Evolutionary conservation across 2,888 invertebrate species (phyloP), one percentile per base, ranked within the genome.

Genomic region (Stramonita haemastoma): DNA sequence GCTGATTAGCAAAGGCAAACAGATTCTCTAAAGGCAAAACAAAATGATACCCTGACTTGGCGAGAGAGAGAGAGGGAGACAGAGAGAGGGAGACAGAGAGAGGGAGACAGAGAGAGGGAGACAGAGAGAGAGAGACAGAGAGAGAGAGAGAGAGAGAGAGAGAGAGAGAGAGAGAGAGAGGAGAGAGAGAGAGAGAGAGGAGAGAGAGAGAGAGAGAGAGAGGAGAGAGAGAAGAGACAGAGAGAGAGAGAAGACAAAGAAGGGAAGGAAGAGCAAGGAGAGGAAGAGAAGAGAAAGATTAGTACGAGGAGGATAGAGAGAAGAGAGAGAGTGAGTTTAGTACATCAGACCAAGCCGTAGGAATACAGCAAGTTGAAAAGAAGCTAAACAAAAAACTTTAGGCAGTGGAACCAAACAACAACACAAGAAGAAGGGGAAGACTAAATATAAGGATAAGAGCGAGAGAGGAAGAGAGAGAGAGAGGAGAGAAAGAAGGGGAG

Each of bases 171-270:
- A 26, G 34, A 26, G 32, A 32, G 34, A 17, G 34, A 34, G 34
- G 83, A 83, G 34, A 83, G 83, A 83, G 46, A 83, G 56, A 84
- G 84, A 84, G 56, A 84, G 60, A 85, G 56, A 56, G 34, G 56
- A 56, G 29, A 85, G 56, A 85, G 57, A 0, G 57, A n/a, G 26
- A 85, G 56, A 13, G 85, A 85, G 56, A 85, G 26, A 85, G 85
- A 57, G 85, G 32, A 81, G 81, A 34, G 13, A 81, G 81, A 81
- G 34, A 81, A 79, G 32, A 79, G 29, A 79, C 5, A 32, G 34
- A 79, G 5, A 32, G 29, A 79, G 29, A 79, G 79, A 79, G 29
- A 5, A 13, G 34, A 34, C 13, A 13, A 79, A 8, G 19, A 5
- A 79, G 34, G n/a, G 32, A 73, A 29, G 11, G 8, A 73, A 26